phyloP scores from a whole-genome alignment of 1,140 invertebrate genomes.

The Platyura marginata region DNA sequence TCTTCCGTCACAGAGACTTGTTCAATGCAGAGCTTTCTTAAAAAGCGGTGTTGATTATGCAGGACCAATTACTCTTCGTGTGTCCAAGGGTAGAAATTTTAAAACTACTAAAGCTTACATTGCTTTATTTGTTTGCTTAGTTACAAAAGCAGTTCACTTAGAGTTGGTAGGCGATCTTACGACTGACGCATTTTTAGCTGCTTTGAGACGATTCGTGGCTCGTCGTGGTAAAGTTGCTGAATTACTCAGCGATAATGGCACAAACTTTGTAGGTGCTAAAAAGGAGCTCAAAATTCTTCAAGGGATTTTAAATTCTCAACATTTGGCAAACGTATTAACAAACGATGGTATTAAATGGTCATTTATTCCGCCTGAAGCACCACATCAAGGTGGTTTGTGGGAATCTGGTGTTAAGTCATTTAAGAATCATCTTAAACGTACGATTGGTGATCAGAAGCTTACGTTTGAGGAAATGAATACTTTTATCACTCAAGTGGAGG shows the following conservation, averaged over 20 bases:
- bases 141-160: constrained; percentile 16
- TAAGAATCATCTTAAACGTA: constrained; percentile 1
- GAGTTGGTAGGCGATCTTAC: constrained; percentile 12
- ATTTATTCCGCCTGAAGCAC: constrained; percentile 5
- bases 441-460: constrained; percentile 7
- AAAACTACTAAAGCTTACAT: constrained; percentile 11
- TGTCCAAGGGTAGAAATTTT: constrained; percentile 4
- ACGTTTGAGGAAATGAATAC: constrained; percentile 14
- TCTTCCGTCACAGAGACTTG: neutral
- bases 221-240: constrained; percentile 9
- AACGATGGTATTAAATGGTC: constrained; percentile 2
- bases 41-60: constrained; percentile 3
- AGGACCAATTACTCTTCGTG: neutral
- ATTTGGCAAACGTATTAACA: neutral
- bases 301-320: too few relatives aligned
- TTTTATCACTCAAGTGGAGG: constrained; percentile 12
- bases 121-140: constrained; percentile 14
- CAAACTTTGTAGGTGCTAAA: constrained; percentile 18
- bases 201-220: constrained; percentile 15
- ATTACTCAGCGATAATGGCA: constrained; percentile 20
- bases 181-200: constrained; percentile 13
- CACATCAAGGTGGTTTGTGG: constrained; percentile 1
- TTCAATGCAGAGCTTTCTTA: constrained; percentile 9
- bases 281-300: constrained; percentile 7
- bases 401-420: neutral